Evolutionary conservation across 2,888 invertebrate species (phyloP), one percentile per base, ranked within the genome.

Genomic region (Hemaris fuciformis): DNA sequence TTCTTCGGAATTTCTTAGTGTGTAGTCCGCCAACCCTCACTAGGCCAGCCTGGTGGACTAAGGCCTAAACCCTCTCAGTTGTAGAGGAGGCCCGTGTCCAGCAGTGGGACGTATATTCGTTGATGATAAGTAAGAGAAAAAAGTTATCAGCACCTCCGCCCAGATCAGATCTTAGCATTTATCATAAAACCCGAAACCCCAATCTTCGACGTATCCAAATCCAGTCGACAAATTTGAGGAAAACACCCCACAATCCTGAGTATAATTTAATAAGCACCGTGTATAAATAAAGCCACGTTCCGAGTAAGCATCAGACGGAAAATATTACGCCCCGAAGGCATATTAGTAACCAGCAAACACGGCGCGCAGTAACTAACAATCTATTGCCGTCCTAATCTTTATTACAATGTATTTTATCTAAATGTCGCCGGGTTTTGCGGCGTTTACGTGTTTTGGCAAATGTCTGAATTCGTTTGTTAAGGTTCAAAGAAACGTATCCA

Each of bases 311-410:
- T 48, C 48, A 7, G 25, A 23, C 48, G 69, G 69, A 72, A 74
- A 71, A 61, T 76, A 80, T 75, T 71, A 65, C 67, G 67, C 79
- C 80, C 80, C 46, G 41, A 72, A 74, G 80, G 74, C 76, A 74
- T 77, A 79, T 78, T 76, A 80, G 78, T 75, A 69, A 65, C 61
- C 56, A 60, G 67, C 67, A 69, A 66, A 74, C 73, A 74, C 69
- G 64, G 59, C 57, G 59, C 22, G 57, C 61, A 65, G 65, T 42
- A 63, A 60, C 53, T 61, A 66, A 70, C 66, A 80, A 79, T 80
- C 82, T 77, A 80, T 84, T 80, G 78, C 75, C 69, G 74, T 73
- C 77, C 75, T 82, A 82, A 83, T 84, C 85, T 81, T 84, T 84
- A 83, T 81, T 85, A 78, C 78, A 76, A 77, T 74, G 72, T 80